Base-by-base conservation (phyloP, 2,888 invertebrate species). In the Latrodectus hesperus region DNA sequence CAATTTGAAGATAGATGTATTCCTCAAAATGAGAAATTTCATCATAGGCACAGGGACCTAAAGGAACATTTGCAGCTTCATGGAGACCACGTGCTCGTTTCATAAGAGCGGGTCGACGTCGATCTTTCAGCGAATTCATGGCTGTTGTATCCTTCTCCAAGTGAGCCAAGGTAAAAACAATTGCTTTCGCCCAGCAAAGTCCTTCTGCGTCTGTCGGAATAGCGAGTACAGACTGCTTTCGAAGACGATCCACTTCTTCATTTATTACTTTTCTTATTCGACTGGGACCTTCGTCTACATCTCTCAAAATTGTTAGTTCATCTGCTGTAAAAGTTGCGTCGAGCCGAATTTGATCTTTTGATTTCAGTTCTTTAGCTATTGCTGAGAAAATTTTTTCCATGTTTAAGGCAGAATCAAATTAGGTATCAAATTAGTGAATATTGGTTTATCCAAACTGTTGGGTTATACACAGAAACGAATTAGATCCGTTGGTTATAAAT, bases 121-220 rank as follows among this genome's bases (percentile, higher is more conserved):
- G 49, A 49, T 77, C 51, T 49, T 17, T 65, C n/a, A 77, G 4
- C 0, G 67, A 16, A 17, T 77, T 67, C 0, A 67, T 67, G 3
- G 77, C 51, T 17, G 51, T 49, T 9, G 10, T 2, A 17, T 77
- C 51, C 4, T 67, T 67, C 16, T 77, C 60, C 16, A 75, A 60
- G n/a, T 55, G 38, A 14, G 75, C 75, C 17, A 78, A 26, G 53
- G 68, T 22, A 26, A 68, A 78, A 9, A 68, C 68, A 3, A 68
- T 78, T 22, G 78, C 68, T 53, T 68, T 78, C 1, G 53, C 78
- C 53, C 68, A 78, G 16, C 78, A 68, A 16, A 78, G 26, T 22
- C 75, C 75, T 75, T 75, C 75, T 8, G 22, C 38, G 60, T 75
- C 74, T 12, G 16, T 11, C 5, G 78, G 68, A 22, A 78, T 70